Base-by-base conservation (phyloP, 2,113 vertebrate species). In the Carassius auratus region DNA sequence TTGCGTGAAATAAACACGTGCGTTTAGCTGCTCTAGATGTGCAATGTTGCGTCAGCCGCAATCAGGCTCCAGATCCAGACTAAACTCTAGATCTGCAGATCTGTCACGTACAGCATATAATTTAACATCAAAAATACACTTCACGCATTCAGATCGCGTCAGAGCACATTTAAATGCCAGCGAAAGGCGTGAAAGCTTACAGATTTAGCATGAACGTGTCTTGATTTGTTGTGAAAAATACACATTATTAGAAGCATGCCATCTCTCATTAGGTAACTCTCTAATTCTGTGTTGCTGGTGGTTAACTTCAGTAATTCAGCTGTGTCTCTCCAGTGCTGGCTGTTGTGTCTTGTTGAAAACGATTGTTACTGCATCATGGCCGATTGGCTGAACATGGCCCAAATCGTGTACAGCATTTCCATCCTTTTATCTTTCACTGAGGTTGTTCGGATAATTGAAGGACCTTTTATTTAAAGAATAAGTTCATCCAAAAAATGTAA, bases 21-120 rank as follows among this genome's bases (percentile, higher is more conserved):
- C 10, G 30, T 48, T 14, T 1, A 14, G 5, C 19, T 64, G 75
- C 36, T 75, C 30, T 2, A 12, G 9, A 48, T n/a, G 38, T 19
- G 85, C 19, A 42, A 88, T 89, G 90, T 95, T 95, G 93, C 94
- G 89, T 95, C 94, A 95, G 92, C 94, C 91, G 91, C 87, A 23
- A 77, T 12, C 19, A 36, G 3, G 86, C 75, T 90, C 87, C 85
- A 85, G 6, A 23, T 8, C 9, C 66, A 30, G 15, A 68, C 30
- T 68, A 30, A 68, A 8, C 30, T 66, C 13, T 15, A 13, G 48
- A 62, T 8, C 3, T 59, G 1, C 13, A 17, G 36, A 21, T 26
- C 26, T 26, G 26, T 26, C 26, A 26, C 26, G 26, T 26, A 26
- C 26, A 26, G 26, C 26, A 26, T 26, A 26, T 26, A 26, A 26